A percentile compares a stretch with the other conserved stretches of the same genome.
Conservation (phyloP, 92 coral and sea anemone genomes). For the Scolanthus callimorphus region DNA sequence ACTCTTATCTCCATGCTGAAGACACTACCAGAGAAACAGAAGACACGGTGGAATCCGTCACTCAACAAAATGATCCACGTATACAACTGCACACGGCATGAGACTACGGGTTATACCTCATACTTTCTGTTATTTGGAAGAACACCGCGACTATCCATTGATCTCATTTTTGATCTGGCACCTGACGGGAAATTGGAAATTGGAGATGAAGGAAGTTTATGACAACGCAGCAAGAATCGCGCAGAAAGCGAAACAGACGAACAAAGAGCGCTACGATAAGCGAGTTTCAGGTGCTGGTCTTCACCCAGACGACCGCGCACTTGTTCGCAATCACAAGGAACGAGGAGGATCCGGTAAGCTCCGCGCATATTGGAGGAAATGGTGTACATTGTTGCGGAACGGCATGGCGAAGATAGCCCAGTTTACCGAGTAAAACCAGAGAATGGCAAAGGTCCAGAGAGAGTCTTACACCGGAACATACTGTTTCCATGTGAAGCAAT, state of each 20-base stretch:
- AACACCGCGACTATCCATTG: constrained; percentile 22
- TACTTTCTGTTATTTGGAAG: constrained; percentile 33
- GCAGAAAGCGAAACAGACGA: constrained; percentile 12
- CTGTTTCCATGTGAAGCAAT: constrained; percentile 26
- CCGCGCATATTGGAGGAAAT: constrained; percentile 38
- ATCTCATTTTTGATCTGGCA: constrained; percentile 24
- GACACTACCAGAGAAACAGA: constrained; percentile 47
- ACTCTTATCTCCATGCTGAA: constrained; percentile 34
- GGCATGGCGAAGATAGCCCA: constrained; percentile 37
- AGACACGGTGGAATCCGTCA: constrained; percentile 35
- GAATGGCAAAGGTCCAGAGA: constrained; percentile 14
- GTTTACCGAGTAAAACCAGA: constrained; percentile 47
- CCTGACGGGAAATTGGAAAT: constrained; percentile 21
- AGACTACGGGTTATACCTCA: constrained; percentile 32
- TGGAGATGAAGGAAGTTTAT: constrained; percentile 43
- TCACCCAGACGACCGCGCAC: constrained; percentile 46
- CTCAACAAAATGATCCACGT: constrained; percentile 38
- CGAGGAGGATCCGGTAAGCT: constrained; percentile 58
- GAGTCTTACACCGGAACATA: constrained; percentile 30
- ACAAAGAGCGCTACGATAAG: constrained; percentile 28
- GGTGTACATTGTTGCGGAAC: constrained; percentile 19
- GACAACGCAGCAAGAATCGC: constrained; percentile 30
- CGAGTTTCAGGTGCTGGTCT: constrained; percentile 28
- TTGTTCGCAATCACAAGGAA: constrained; percentile 34
- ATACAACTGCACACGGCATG: constrained; percentile 37